Evolutionary conservation across 2,797 vertebrate genomes (phyloP), one percentile per base, ranked within the genome.

Genomic region (Ctenosaura bakeri): DNA sequence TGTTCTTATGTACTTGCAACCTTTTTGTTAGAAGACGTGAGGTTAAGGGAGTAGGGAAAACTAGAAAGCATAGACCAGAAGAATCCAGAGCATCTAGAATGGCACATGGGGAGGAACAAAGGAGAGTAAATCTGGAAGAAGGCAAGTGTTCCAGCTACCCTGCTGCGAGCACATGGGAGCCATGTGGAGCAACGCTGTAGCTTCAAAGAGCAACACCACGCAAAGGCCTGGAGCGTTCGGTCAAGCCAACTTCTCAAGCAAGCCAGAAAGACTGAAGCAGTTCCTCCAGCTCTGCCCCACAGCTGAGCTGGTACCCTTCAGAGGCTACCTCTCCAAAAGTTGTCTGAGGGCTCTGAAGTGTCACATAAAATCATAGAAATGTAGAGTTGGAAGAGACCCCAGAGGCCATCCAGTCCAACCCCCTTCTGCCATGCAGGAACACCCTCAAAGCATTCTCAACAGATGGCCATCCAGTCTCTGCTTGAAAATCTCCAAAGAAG

Each of bases 21-120:
- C 22, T 38, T 32, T 69, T 62, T 20, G 46, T 64, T 20, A 35
- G 18, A 73, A 71, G 54, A 35, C 22, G 3, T 62, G 85, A 38
- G 6, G 7, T 46, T 46, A 24, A 2, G 7, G 76, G 12, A 22
- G 56, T n/a, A 9, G 6, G 29, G 29, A 32, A 32, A 71, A 71
- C 26, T 32, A 5, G 18, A 62, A 62, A 64, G 62, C 3, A 64
- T 64, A 20, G 16, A 20, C 62, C 42, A 26, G 38, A 88, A 26
- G 38, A 46, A 62, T 46, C 9, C 54, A 35, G n/a, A 54, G 3
- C 56, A 32, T 42, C 22, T 8, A 22, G 66, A 42, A 26, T 56
- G 79, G 46, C 77, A 42, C 85, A 66, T 35, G 86, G 62, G 7
- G 54, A 83, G 83, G 26, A 62, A 74, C 66, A 74, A 59, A 73